These are phyloP conservation scores for Squalus acanthias DNA, from an alignment of 2,797 vertebrate species.

Conservation along the genomic window DNA sequence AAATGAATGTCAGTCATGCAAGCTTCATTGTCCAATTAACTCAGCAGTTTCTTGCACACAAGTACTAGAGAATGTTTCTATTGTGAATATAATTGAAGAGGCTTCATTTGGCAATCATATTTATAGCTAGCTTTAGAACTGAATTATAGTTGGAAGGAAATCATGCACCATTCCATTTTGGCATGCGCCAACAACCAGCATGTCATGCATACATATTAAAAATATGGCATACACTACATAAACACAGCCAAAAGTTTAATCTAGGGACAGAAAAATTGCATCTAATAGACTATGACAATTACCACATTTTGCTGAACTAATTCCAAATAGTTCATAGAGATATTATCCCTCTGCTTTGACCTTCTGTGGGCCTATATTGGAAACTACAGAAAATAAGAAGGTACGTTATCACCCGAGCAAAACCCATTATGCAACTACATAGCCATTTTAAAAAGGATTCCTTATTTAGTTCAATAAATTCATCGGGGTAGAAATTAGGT, in stretches of 20 bases:
- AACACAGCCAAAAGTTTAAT: not conserved
- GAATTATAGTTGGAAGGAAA: not conserved
- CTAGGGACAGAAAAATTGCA: not conserved
- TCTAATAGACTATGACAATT: slow-evolving; percentile 17
- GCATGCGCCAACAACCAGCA: slow-evolving; percentile 18
- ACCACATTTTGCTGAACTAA: slow-evolving; percentile 21
- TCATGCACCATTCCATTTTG: slow-evolving; percentile 19
- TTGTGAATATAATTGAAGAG: too few relatives aligned
- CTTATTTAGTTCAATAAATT: not conserved
- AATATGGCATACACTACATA: not conserved
- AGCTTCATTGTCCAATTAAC: slow-evolving; percentile 28
- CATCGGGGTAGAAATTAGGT: too few relatives aligned
- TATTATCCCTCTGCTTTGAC: slow-evolving; percentile 18
- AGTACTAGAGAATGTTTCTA: not conserved
- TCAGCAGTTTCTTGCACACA: not conserved
- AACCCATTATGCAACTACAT: not conserved
- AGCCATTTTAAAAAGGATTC: not conserved
- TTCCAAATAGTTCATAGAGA: slow-evolving; percentile 1
- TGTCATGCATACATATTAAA: slow-evolving; percentile 13
- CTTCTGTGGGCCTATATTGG: slow-evolving; percentile 12
- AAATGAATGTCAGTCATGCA: slow-evolving; percentile 23
- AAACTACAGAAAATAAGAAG: slow-evolving; percentile 34
- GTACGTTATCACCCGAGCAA: not conserved
- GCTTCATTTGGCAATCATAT: not conserved
- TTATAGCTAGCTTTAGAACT: not conserved